Conservation (phyloP, 1,140 invertebrate species). For the Bombyx mandarina region DNA sequence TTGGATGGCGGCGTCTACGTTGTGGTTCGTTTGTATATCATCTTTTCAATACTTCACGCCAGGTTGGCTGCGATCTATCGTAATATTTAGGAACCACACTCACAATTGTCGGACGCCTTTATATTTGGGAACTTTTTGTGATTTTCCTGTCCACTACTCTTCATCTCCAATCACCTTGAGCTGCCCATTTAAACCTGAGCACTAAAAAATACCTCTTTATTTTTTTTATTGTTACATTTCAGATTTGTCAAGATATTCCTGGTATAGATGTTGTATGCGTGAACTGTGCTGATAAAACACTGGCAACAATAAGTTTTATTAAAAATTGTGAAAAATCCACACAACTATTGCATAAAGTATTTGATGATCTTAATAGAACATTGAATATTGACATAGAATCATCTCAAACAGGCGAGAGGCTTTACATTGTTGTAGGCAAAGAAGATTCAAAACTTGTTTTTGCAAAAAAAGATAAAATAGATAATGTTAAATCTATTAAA, state of each 20-base stretch:
- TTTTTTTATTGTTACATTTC: slow-evolving; percentile 14
- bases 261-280: slow-evolving; percentile 47
- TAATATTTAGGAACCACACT: too few relatives aligned
- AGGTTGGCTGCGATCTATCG: too few relatives aligned
- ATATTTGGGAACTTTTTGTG: too few relatives aligned
- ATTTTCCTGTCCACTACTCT: too few relatives aligned
- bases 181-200: neutral
- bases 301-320: slow-evolving; percentile 34
- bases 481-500: slow-evolving; percentile 13
- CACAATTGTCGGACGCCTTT: too few relatives aligned
- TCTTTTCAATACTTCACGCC: too few relatives aligned
- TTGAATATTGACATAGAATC: slow-evolving; percentile 24
- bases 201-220: neutral
- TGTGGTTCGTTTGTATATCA: too few relatives aligned
- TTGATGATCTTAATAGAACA: slow-evolving; percentile 28
- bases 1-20: too few relatives aligned
- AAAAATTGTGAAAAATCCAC: slow-evolving; percentile 30
- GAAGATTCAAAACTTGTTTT: slow-evolving; percentile 28
- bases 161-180: neutral
- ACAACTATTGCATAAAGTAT: slow-evolving; percentile 25
- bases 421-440: slow-evolving; percentile 34
- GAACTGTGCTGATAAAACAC: slow-evolving; percentile 32
- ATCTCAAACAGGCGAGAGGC: slow-evolving; percentile 17
- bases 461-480: slow-evolving; percentile 25
- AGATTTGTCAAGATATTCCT: slow-evolving; percentile 39